Evolutionary conservation across 37 sponge, comb jelly and placozoan species (phyloP), one percentile per base, ranked within the genome.

Genomic region (Agelas oroides): DNA sequence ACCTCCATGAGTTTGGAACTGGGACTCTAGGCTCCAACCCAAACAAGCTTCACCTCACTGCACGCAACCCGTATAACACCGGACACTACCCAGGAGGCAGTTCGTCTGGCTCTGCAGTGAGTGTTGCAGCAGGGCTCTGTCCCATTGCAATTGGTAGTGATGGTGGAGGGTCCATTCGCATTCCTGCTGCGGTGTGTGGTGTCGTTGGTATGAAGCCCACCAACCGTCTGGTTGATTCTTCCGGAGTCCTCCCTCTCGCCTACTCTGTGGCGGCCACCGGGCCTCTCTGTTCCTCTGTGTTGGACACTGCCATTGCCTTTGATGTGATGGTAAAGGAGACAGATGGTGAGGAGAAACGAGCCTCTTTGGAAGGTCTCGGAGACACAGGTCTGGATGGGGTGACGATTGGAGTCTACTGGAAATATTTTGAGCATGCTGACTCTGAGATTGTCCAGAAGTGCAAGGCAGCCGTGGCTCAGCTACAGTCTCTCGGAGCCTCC

Each of bases 121-220:
- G 91, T 53, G 96, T 98, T 37, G 93, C 98, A 24, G 83, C 94
- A 59, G 98, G 97, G 19, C 65, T 97, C 35, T 86, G 91, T 28
- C 90, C 94, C 36, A 62, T 98, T 37, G 89, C 98, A 5, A 38
- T 96, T 17, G 98, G 98, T 19, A 71, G 86, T 19, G 98, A 98
- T 67, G 98, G 98, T 38, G 98, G 96, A 32, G 98, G 98, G 17
- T 96, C 96, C 11, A 76, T 98, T 27, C 86, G 98, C 6, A 86
- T 96, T 5, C 98, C 98, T 19, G 72, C 94, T 19, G 70, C 90
- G 11, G 35, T 94, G 21, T 98, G 98, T 90, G 98, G 98, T 11
- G 59, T 92, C 23, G 94, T 94, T 16, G 96, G 96, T 0, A 53
- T 98, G 5, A 98, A 98, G 60, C 93, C 92, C n/a, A 97, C 97